A percentile compares a stretch with the other conserved stretches of the same genome.
phyloP scores from a whole-genome alignment of 2,797 vertebrate genomes.

The Macropodus opercularis region DNA sequence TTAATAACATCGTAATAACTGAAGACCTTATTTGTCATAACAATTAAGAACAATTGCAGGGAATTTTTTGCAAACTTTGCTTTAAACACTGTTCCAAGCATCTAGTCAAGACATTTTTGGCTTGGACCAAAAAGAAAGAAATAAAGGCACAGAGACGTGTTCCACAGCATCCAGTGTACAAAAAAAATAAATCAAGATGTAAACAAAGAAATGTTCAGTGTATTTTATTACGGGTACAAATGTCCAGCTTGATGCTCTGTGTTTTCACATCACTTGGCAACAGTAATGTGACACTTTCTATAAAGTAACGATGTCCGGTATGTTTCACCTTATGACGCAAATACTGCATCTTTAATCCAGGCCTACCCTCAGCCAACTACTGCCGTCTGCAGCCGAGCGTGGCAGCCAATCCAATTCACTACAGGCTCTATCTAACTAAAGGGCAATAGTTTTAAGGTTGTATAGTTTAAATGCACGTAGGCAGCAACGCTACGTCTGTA shows the following conservation, averaged over 20 bases:
- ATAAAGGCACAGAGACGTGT: neutral
- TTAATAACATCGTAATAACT: too few relatives aligned
- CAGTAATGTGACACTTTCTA: conserved; percentile 44
- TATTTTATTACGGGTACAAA: conserved; percentile 1
- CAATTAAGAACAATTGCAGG: too few relatives aligned
- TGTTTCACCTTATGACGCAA: conserved; percentile 52
- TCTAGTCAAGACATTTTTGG: too few relatives aligned
- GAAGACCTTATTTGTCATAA: too few relatives aligned
- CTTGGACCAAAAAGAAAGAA: neutral
- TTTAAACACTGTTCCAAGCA: too few relatives aligned
- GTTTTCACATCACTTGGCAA: conserved; percentile 19
- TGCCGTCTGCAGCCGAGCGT: conserved; percentile 31
- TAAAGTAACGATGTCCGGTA: conserved; percentile 27
- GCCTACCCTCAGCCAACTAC: conserved; percentile 37
- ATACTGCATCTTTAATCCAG: conserved; percentile 54
- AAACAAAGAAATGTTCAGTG: neutral
- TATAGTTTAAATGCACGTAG: neutral
- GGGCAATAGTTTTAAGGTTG: neutral
- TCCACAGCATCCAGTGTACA: neutral
- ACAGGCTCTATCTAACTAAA: neutral
- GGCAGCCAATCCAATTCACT: conserved; percentile 9
- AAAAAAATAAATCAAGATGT: neutral
- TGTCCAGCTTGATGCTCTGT: neutral
- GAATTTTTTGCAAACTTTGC: too few relatives aligned
- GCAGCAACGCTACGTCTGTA: neutral